Percentiles rank a stretch among this genome's conserved stretches.
Evolutionary conservation across 2,888 invertebrate species (phyloP).

Genomic region (Ligdia adustata): DNA sequence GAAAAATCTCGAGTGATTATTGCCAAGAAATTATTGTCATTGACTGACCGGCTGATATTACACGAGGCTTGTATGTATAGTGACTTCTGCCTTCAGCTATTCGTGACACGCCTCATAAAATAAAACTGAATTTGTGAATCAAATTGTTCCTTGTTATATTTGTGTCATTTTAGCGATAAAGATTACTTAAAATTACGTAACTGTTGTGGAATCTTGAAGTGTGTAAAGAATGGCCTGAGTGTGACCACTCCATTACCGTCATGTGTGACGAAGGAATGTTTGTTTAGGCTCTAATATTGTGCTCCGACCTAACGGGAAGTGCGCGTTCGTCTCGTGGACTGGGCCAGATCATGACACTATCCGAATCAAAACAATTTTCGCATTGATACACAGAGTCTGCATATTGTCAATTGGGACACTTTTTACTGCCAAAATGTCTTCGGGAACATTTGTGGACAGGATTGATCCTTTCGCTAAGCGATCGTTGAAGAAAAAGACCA

Average conservation of each 20-base stretch:
- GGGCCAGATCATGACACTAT: conserved; percentile 81
- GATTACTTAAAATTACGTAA: conserved; percentile 83
- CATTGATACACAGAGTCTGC: conserved; percentile 76
- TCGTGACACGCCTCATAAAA: conserved; percentile 84
- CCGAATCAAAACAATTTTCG: conserved; percentile 78
- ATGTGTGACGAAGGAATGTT: conserved; percentile 84
- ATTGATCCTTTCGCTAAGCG: conserved; percentile 99
- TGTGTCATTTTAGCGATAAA: conserved; percentile 81
- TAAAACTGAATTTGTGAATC: conserved; percentile 81
- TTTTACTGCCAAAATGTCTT: conserved; percentile 85
- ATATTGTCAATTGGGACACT: conserved; percentile 80
- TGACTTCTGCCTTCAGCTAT: conserved; percentile 83
- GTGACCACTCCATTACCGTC: conserved; percentile 83
- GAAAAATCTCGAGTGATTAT: conserved; percentile 70
- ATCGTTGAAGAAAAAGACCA: conserved; percentile 98
- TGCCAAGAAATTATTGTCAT: conserved; percentile 81
- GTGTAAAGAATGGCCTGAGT: conserved; percentile 83
- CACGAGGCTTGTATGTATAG: conserved; percentile 85
- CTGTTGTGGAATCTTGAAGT: conserved; percentile 83
- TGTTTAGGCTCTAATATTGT: conserved; percentile 83
- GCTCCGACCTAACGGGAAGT: conserved; percentile 76
- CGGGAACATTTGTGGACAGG: conserved; percentile 98
- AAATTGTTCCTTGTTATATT: conserved; percentile 77
- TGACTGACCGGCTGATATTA: conserved; percentile 85
- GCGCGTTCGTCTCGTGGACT: conserved; percentile 77